Evolutionary conservation across 1,140 invertebrate species (phyloP).

Genomic region (Euschistus heros): DNA sequence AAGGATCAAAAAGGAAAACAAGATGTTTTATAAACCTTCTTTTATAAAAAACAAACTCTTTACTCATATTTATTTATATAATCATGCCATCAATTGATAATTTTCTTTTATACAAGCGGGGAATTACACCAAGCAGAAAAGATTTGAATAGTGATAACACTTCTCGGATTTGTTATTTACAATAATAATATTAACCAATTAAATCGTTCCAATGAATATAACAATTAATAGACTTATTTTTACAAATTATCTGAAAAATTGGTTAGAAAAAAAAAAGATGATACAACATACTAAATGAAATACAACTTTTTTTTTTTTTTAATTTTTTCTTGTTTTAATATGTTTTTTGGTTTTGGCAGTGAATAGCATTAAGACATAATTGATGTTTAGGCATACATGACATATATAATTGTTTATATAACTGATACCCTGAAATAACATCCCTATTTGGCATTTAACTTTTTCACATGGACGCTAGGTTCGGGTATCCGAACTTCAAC

Average conservation of each 20-base stretch:
- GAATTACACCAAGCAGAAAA: slow-evolving; percentile 13
- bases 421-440: slow-evolving; percentile 10
- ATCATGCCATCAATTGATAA: not conserved
- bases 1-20: too few relatives aligned
- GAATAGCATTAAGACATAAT: slow-evolving; percentile 15
- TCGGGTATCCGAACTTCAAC: slow-evolving; percentile 7
- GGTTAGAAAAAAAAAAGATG: not conserved
- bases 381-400: slow-evolving; percentile 11
- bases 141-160: slow-evolving; percentile 1
- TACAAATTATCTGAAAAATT: not conserved
- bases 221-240: not conserved
- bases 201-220: too few relatives aligned
- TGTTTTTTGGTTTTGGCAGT: slow-evolving; percentile 5
- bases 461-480: not conserved
- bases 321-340: not conserved
- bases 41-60: too few relatives aligned
- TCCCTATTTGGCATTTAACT: not conserved
- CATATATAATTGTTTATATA: not conserved
- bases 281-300: not conserved
- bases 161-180: slow-evolving; percentile 9
- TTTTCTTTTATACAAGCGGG: not conserved
- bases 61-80: not conserved
- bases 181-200: not conserved
- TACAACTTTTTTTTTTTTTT: not conserved
- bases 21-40: too few relatives aligned